These are phyloP conservation scores for Otus sunia DNA, from an alignment of 2,113 vertebrate species.

Conservation along the genomic window DNA sequence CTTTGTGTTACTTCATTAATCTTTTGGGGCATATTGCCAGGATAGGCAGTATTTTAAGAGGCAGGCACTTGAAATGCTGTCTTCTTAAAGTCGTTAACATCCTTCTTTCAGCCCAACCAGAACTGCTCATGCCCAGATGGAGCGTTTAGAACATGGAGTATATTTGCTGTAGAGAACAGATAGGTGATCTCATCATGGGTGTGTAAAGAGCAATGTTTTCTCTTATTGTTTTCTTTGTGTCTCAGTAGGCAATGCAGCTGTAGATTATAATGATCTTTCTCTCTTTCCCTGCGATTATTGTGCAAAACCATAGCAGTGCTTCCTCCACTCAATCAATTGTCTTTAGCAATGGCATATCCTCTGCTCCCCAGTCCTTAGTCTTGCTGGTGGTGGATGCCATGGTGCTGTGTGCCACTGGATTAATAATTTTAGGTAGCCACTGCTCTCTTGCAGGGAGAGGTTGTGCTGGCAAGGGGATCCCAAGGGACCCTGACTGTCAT, in stretches of 20 bases:
- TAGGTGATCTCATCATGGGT: background rate
- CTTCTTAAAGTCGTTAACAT: background rate
- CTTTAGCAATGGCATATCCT: background rate
- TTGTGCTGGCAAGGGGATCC: background rate
- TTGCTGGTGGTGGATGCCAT: background rate
- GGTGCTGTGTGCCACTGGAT: rapidly evolving
- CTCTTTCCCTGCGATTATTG: background rate
- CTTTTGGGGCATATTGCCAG: background rate
- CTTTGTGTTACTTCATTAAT: background rate
- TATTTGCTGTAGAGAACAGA: background rate
- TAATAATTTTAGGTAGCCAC: background rate
- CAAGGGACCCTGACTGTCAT: background rate
- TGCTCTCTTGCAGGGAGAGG: background rate
- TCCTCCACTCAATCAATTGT: background rate
- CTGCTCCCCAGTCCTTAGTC: background rate
- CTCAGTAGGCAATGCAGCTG: background rate
- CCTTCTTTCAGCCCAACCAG: background rate
- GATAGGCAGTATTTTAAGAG: background rate
- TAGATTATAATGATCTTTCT: background rate
- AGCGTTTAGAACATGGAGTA: background rate
- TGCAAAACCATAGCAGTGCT: background rate
- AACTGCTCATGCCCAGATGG: background rate
- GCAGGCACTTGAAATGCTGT: background rate
- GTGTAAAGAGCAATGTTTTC: background rate
- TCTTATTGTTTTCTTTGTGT: background rate